Base-by-base conservation (phyloP, 2,888 invertebrate species). In the Drosophila tripunctata region DNA sequence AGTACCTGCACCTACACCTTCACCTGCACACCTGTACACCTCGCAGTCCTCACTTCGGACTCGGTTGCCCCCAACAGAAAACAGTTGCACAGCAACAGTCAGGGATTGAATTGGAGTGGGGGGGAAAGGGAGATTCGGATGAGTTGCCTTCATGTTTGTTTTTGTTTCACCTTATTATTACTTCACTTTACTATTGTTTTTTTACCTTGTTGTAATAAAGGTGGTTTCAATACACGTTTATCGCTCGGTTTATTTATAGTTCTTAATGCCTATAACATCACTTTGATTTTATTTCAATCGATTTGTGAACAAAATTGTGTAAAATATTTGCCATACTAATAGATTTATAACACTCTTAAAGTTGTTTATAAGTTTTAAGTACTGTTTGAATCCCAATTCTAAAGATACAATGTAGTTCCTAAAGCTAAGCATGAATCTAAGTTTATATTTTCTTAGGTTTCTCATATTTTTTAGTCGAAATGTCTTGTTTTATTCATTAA, bases 71-170 rank as follows among this genome's bases (percentile, higher is more conserved):
- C 15, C 35, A 30, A 41, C 38, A 45, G 15, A 30, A 22, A 57
- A 56, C 65, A 66, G 55, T 67, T 73, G 73, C 73, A 67, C 73
- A 48, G 58, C 57, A 73, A 74, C 66, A 52, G 54, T 36, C 33
- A 14, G 63, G 7, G 14, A 1, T 24, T 15, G 27, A n/a, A 14
- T 15, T 10, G 30, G 24, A 21, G 21, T 10, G 22, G 3, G 17
- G 24, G 30, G 3, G 19, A 2, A 15, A 14, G 35, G 31, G 19
- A 44, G 21, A 31, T 58, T 35, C 14, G 35, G 55, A 40, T 21
- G 17, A 24, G 52, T 48, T 64, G 57, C 24, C 57, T 63, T 58
- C 30, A 24, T 48, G 54, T 67, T 55, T n/a, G n/a, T 51, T 51
- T 19, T 33, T 44, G 14, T 47, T 64, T 35, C 43, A 69, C 30